phyloP scores from a whole-genome alignment of 2,888 invertebrate species.

The Hedychridium roseum region DNA sequence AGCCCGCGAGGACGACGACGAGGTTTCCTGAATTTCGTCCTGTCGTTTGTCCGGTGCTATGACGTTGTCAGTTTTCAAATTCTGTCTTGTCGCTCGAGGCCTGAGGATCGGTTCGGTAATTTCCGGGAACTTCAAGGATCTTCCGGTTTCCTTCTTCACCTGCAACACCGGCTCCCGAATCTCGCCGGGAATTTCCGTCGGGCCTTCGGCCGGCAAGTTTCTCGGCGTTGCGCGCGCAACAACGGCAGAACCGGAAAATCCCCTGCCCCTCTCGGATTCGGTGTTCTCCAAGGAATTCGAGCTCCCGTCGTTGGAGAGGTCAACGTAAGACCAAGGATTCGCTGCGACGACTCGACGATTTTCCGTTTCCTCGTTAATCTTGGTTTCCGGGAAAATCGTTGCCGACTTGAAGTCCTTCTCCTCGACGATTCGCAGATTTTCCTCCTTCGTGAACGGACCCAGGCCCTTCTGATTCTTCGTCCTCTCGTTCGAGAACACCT shows the following conservation, averaged over 20 bases:
- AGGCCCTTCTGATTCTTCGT: conserved; percentile 40
- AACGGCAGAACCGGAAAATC: conserved; percentile 47
- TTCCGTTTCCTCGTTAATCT: conserved; percentile 16
- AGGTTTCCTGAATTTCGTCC: conserved; percentile 55
- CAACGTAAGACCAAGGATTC: conserved; percentile 53
- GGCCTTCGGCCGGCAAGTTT: conserved; percentile 45
- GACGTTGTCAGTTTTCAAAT: conserved; percentile 25
- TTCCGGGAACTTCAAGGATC: conserved; percentile 63
- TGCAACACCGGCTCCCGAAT: conserved; percentile 78
- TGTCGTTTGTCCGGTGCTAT: conserved; percentile 27
- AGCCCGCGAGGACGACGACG: conserved; percentile 49
- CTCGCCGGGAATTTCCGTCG: too few species aligned
- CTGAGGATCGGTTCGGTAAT: conserved; percentile 74
- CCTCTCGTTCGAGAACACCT: conserved; percentile 29
- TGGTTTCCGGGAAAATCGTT: background rate
- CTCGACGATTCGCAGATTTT: conserved; percentile 42
- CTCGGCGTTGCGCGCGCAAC: conserved; percentile 25
- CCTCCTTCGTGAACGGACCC: conserved; percentile 56
- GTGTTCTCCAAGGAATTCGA: conserved; percentile 56
- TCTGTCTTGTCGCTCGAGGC: conserved; percentile 63
- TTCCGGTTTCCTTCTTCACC: conserved; percentile 62
- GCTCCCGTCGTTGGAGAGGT: conserved; percentile 51
- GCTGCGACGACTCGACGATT: conserved; percentile 23
- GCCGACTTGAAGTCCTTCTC: conserved; percentile 24
- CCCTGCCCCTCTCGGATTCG: conserved; percentile 52